These are phyloP conservation scores for Verasper variegatus DNA, from an alignment of 2,113 vertebrate species.

Conservation along the genomic window DNA sequence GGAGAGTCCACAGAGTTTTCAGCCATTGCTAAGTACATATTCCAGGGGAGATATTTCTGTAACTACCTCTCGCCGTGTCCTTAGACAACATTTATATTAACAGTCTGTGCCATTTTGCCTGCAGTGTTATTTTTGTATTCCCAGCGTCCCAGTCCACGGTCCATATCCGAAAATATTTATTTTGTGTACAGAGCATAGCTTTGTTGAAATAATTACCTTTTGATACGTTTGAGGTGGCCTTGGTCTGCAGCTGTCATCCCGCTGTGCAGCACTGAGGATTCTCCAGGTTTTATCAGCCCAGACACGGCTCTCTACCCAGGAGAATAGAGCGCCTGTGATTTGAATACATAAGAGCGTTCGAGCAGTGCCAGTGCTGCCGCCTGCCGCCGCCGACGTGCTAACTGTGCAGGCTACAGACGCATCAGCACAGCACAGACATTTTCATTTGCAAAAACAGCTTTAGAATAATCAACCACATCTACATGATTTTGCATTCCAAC, in stretches of 20 bases:
- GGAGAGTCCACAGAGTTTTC: slow-evolving; percentile 1
- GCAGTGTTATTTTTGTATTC: not conserved
- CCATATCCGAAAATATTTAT: not conserved
- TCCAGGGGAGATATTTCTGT: not conserved
- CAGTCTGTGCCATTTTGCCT: slow-evolving; percentile 16
- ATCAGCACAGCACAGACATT: slow-evolving; percentile 21
- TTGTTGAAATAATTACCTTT: slow-evolving; percentile 32
- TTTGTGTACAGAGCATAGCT: slow-evolving; percentile 28
- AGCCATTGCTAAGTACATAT: not conserved
- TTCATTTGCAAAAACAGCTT: slow-evolving; percentile 41
- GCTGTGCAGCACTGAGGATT: slow-evolving; percentile 44
- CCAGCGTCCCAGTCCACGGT: slow-evolving; percentile 5
- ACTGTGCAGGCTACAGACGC: slow-evolving; percentile 26
- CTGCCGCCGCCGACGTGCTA: slow-evolving; percentile 18
- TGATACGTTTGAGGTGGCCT: slow-evolving; percentile 26
- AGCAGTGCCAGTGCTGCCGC: not conserved
- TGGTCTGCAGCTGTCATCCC: slow-evolving; percentile 31
- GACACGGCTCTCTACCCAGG: slow-evolving; percentile 44
- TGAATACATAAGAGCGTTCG: slow-evolving; percentile 71
- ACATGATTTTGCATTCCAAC: slow-evolving; percentile 8
- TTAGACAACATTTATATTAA: slow-evolving; percentile 29
- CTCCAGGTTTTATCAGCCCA: slow-evolving; percentile 60
- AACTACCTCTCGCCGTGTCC: not conserved
- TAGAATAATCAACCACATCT: slow-evolving; percentile 8
- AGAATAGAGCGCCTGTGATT: slow-evolving; percentile 62